Evolutionary conservation across 2,797 vertebrate genomes (phyloP).

Genomic region (Smutsia temminckii): DNA sequence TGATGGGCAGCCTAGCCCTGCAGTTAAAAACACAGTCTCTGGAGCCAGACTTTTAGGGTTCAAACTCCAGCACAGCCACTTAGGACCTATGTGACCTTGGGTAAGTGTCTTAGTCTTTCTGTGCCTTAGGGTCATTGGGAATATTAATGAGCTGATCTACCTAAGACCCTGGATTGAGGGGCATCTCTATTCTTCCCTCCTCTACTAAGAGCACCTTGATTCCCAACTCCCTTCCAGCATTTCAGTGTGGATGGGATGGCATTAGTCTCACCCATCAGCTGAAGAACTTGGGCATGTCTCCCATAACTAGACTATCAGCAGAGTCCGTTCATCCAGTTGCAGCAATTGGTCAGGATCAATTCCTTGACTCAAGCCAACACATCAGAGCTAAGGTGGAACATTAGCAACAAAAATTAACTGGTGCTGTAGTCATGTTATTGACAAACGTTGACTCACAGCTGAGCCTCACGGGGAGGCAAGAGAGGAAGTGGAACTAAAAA

Average conservation of each 20-base stretch:
- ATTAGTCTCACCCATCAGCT: neutral
- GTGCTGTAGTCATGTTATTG: rapidly evolving
- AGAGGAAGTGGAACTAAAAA: neutral
- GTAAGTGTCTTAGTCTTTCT: neutral
- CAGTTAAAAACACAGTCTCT: neutral
- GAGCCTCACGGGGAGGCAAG: neutral
- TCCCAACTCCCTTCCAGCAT: neutral
- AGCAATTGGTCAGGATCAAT: neutral
- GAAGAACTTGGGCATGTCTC: neutral
- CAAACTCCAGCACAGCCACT: slow-evolving; percentile 41
- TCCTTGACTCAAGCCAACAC: neutral
- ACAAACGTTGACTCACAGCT: neutral
- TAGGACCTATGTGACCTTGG: neutral
- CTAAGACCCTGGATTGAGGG: neutral
- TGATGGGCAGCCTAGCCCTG: neutral
- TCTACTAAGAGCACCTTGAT: neutral
- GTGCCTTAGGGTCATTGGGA: neutral
- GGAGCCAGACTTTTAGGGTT: neutral
- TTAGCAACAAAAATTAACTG: neutral
- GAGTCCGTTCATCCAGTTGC: neutral
- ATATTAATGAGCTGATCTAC: neutral
- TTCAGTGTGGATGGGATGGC: neutral
- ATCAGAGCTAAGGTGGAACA: neutral
- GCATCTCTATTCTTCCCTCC: neutral
- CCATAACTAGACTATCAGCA: neutral